Base-by-base conservation (phyloP, 2,888 invertebrate genomes). In the Parapristionchus giblindavisi region DNA sequence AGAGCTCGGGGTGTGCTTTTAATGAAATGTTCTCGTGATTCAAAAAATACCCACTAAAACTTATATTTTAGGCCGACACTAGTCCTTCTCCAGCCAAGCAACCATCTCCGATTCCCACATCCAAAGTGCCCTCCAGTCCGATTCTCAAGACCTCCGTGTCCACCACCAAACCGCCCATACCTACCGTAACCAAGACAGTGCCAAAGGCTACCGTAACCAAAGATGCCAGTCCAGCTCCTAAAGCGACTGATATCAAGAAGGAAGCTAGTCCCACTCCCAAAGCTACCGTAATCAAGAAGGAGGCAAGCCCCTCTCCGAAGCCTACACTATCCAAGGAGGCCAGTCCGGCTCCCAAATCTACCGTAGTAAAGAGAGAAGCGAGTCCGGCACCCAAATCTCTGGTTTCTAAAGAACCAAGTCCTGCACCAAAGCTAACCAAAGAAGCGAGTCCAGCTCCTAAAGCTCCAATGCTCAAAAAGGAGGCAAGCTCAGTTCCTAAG, bases 321-420 rank as follows among this genome's bases (percentile, higher is more conserved):
- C 14, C 17, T 66, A 32, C 43, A n/a, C 48, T 32, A 66, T n/a
- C 51, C 32, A 66, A 66, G 51, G 66, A 66, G 32, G 21, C 66
- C 21, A 66, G 51, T 66, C 66, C 66, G 4, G 34, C 66, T 27
- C 66, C 66, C n/a, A 66, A 66, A 27, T 21, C 66, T 66, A 51
- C 51, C 0, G 51, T 66, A n/a, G 48, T 24, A 1, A 66, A 66
- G 51, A 66, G 51, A 51, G 66, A 66, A 14, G 66, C 66, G n/a
- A 66, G 66, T 32, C 66, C 66, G n/a, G 48, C 51, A 5, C 66
- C 66, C 27, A 66, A 66, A 43, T 1, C 66, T 48, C 27, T 27
- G 2, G 66, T 34, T n/a, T 24, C 66, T 2, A 66, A 66, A 51
- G 66, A 51, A 2, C 17, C 66, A 0, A 51, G 51, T 17, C 66